These are phyloP conservation scores for Hedychridium roseum DNA, from an alignment of 2,888 invertebrate genomes.

Conservation along the genomic window DNA sequence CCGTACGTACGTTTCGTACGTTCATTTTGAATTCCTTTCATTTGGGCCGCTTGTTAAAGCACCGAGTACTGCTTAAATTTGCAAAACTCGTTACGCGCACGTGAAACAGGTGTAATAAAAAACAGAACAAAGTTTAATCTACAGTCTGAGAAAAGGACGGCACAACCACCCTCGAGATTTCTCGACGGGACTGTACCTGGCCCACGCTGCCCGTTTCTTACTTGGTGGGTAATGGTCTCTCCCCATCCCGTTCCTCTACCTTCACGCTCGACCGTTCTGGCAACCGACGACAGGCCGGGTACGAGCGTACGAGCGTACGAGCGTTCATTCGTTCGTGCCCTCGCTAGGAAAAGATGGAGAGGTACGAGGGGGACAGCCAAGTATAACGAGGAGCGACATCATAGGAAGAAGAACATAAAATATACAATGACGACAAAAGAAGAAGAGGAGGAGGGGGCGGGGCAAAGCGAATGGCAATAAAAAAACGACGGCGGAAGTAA, in stretches of 20 bases:
- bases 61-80: no score
- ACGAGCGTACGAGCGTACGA: no score
- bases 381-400: neutral
- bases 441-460: neutral
- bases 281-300: constrained; percentile 43
- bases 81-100: no score
- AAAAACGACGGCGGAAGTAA: neutral
- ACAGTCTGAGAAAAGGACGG: no score
- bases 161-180: constrained; percentile 34
- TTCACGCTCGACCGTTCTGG: constrained; percentile 41
- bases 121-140: no score
- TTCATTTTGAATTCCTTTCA: no score
- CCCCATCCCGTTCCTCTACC: constrained; percentile 32
- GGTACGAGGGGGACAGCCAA: no score
- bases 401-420: neutral
- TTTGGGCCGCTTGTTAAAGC: no score
- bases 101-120: no score
- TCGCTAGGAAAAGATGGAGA: no score
- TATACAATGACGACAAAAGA: neutral
- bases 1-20: no score
- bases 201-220: constrained; percentile 39
- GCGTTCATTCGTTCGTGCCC: no score
- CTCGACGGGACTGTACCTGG: constrained; percentile 43
- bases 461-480: neutral
- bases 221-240: constrained; percentile 40